A percentile compares a stretch with the other conserved stretches of the same genome.
phyloP scores from a whole-genome alignment of 2,113 vertebrate species.

The Ariopsis seemanni region DNA sequence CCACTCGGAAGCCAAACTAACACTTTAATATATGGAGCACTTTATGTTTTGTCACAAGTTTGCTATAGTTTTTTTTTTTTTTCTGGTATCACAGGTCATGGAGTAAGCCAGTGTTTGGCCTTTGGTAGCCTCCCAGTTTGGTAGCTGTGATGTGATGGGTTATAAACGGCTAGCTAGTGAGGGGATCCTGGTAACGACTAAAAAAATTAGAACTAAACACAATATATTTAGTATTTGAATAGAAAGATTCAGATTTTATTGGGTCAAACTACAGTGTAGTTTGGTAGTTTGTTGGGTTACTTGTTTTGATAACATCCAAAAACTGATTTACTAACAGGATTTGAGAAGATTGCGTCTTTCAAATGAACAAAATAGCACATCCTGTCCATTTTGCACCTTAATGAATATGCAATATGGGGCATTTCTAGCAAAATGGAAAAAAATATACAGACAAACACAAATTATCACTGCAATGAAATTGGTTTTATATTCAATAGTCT shows the following conservation, averaged over 20 bases:
- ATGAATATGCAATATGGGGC: too few relatives aligned
- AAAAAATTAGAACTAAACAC: too few relatives aligned
- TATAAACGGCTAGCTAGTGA: not conserved
- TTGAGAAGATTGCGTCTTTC: not conserved
- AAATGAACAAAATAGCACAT: too few relatives aligned
- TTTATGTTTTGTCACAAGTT: not conserved
- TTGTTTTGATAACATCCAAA: not conserved
- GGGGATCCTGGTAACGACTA: too few relatives aligned
- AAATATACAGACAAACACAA: not conserved
- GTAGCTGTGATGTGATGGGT: not conserved
- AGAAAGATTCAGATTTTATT: not conserved
- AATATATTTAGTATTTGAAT: not conserved
- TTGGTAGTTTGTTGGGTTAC: not conserved
- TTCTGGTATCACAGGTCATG: not conserved
- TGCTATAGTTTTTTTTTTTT: not conserved
- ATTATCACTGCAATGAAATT: too few relatives aligned
- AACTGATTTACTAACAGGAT: not conserved
- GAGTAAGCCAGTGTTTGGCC: not conserved
- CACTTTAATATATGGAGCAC: not conserved
- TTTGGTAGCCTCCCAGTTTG: not conserved
- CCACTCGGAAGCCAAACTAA: not conserved
- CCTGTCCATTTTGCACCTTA: too few relatives aligned
- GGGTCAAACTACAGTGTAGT: not conserved
- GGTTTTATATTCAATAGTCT: not conserved
- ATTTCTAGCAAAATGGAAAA: not conserved